phyloP scores from a whole-genome alignment of 1,140 invertebrate genomes.

The Piezodorus guildinii region DNA sequence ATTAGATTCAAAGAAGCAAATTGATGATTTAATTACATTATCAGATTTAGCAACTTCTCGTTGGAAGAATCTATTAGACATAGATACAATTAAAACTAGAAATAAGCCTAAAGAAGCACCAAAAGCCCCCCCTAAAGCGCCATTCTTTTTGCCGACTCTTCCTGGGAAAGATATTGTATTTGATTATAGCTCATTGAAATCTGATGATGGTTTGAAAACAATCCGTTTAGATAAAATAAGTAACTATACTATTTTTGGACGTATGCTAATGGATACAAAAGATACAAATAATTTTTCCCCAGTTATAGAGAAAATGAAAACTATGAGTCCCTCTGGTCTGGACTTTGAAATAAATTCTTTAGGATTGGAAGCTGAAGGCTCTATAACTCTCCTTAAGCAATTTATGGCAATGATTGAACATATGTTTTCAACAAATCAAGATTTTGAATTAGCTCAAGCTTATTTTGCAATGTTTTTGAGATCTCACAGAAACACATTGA shows the following conservation, averaged over 20 bases:
- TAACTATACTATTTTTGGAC: constrained; percentile 54
- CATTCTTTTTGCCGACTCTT: constrained; percentile 90
- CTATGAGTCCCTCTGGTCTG: constrained; percentile 68
- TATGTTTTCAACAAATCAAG: constrained; percentile 59
- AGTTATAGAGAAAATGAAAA: constrained; percentile 64
- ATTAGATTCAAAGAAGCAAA: constrained; percentile 58
- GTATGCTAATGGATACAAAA: constrained; percentile 39
- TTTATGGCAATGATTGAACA: constrained; percentile 67
- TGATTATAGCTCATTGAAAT: constrained; percentile 44
- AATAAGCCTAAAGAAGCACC: constrained; percentile 83
- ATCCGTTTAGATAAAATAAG: constrained; percentile 34
- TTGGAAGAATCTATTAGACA: constrained; percentile 86
- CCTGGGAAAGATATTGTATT: constrained; percentile 67
- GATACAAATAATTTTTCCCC: constrained; percentile 38
- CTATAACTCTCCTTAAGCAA: constrained; percentile 52
- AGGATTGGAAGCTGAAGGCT: constrained; percentile 55
- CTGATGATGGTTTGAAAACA: constrained; percentile 31
- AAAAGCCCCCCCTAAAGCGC: constrained; percentile 71
- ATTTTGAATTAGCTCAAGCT: constrained; percentile 87
- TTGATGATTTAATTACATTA: constrained; percentile 70
- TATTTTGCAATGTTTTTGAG: constrained; percentile 89
- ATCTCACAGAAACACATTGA: constrained; percentile 56
- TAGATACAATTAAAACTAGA: constrained; percentile 78
- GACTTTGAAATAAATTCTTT: constrained; percentile 82
- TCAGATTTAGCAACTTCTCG: constrained; percentile 73